phyloP scores from a whole-genome alignment of 92 coral and sea anemone genomes.

The Scolanthus callimorphus region DNA sequence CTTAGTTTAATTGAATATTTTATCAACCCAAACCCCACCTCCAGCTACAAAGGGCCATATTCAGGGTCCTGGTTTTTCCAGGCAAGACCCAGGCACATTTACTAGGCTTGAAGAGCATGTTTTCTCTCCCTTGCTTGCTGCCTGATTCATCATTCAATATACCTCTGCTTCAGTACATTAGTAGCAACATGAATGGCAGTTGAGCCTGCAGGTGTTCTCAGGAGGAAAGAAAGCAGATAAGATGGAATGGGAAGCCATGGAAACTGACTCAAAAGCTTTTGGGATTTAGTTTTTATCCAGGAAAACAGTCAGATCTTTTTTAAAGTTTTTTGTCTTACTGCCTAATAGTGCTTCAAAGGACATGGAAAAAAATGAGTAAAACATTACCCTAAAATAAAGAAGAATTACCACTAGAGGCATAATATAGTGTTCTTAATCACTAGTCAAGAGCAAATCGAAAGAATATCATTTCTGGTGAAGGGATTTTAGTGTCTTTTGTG shows the following conservation, averaged over 20 bases:
- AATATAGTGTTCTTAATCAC: background rate
- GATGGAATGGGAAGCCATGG: slow-evolving; percentile 15
- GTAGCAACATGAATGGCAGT: too few species aligned
- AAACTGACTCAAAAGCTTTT: background rate
- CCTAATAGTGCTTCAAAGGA: too few species aligned
- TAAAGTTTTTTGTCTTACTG: too few species aligned
- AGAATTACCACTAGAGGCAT: background rate
- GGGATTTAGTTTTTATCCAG: background rate
- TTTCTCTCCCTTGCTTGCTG: too few species aligned
- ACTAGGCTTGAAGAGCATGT: too few species aligned
- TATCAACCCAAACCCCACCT: background rate
- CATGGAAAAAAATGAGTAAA: too few species aligned
- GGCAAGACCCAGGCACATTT: too few species aligned
- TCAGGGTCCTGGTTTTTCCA: too few species aligned
- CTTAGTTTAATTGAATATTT: slow-evolving; percentile 6
- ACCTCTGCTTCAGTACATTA: too few species aligned
- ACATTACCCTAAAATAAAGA: background rate
- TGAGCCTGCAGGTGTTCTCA: slow-evolving; percentile 12
- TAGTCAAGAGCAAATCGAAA: background rate
- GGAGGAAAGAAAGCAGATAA: slow-evolving; percentile 10
- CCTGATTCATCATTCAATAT: too few species aligned
- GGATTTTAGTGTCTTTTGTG: too few species aligned
- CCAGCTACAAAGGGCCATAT: background rate
- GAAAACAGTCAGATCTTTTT: too few species aligned
- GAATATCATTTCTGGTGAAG: slow-evolving; percentile 8